Evolutionary conservation across 2,113 vertebrate species (phyloP).

Genomic region (Hemiprocne comata): DNA sequence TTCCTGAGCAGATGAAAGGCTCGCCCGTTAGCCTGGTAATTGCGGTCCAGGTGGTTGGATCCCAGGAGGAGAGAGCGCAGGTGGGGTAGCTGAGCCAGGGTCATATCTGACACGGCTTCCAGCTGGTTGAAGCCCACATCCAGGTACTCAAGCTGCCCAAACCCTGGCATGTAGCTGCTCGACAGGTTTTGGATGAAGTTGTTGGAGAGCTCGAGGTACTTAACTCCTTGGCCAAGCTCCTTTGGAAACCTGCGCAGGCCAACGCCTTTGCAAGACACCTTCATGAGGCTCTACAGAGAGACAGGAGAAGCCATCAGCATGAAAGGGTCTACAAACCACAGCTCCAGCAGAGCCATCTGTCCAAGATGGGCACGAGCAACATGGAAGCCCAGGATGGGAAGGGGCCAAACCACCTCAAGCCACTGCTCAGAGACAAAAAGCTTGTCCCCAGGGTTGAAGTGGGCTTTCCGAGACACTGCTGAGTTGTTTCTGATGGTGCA

Average conservation of each 20-base stretch:
- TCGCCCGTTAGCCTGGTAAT: slow-evolving; percentile 67
- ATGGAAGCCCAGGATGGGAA: not conserved
- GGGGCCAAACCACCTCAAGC: no score
- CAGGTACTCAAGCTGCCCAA: slow-evolving; percentile 75
- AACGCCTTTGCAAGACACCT: slow-evolving; percentile 72
- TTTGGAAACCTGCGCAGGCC: slow-evolving; percentile 74
- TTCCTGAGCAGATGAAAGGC: slow-evolving; percentile 69
- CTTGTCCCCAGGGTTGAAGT: not conserved
- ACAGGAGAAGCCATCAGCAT: not conserved
- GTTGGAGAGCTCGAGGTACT: slow-evolving; percentile 79
- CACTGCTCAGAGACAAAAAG: not conserved
- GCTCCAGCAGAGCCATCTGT: not conserved
- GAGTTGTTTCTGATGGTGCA: not conserved
- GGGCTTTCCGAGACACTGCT: not conserved
- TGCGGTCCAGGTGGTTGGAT: slow-evolving; percentile 72
- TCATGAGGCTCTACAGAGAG: slow-evolving; percentile 23
- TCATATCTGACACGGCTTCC: slow-evolving; percentile 71
- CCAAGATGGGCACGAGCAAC: not conserved
- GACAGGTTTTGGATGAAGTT: slow-evolving; percentile 81
- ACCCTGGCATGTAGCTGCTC: not conserved
- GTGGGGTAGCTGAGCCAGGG: slow-evolving; percentile 68
- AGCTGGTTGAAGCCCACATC: slow-evolving; percentile 79
- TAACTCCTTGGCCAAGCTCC: slow-evolving; percentile 64
- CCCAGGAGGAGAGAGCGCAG: slow-evolving; percentile 77
- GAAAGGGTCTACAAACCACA: not conserved